These are phyloP conservation scores for Lepisosteus oculatus DNA, from an alignment of 2,113 vertebrate species.

Conservation along the genomic window DNA sequence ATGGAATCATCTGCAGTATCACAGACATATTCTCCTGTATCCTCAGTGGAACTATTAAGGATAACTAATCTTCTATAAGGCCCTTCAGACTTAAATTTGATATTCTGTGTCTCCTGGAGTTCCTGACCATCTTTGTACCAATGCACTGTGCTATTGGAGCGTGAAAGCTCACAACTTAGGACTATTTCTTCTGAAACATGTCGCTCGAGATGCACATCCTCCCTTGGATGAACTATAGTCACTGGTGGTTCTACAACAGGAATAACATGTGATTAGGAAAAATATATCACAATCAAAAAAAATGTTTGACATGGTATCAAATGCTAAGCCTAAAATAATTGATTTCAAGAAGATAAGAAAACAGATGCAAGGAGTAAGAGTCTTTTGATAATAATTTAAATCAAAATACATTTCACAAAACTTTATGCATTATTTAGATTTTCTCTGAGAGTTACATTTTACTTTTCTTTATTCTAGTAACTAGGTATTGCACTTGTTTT, in stretches of 20 bases:
- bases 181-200: conserved; percentile 73
- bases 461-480: too few relatives aligned
- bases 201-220: conserved; percentile 73
- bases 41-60: conserved; percentile 57
- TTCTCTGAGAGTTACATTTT: too few relatives aligned
- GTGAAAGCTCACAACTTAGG: conserved; percentile 83
- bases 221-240: conserved; percentile 75
- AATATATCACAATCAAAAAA: neutral
- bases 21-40: conserved; percentile 86
- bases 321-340: too few relatives aligned
- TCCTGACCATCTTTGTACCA: conserved; percentile 90
- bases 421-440: too few relatives aligned
- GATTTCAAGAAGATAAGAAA: too few relatives aligned
- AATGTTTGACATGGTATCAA: too few relatives aligned
- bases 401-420: too few relatives aligned
- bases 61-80: conserved; percentile 71
- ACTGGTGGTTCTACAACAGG: conserved; percentile 74
- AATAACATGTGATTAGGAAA: neutral
- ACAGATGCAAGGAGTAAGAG: too few relatives aligned
- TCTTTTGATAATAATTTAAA: too few relatives aligned
- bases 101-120: conserved; percentile 64
- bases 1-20: conserved; percentile 81
- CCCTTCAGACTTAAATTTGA: conserved; percentile 76
- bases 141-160: conserved; percentile 50
- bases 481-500: too few relatives aligned